Evolutionary conservation across 2,888 invertebrate species (phyloP).

Genomic region (Labia minor): DNA sequence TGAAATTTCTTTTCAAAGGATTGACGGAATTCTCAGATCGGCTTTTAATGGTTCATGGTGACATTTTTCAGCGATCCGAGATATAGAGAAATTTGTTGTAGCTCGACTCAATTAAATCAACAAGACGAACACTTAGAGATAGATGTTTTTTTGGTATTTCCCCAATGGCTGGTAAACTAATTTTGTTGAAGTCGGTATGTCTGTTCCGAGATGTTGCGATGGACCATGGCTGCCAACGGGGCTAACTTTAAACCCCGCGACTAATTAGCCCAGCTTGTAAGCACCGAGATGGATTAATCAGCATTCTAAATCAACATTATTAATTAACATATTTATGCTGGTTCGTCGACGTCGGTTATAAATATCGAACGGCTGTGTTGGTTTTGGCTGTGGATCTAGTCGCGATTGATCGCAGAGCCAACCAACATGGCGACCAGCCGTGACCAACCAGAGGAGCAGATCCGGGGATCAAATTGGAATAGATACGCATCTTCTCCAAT

Average conservation of each 20-base stretch:
- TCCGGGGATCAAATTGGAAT: too few relatives aligned
- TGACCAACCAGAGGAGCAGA: not conserved
- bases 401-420: not conserved
- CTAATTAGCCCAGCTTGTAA: conserved; percentile 2
- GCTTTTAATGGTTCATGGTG: too few relatives aligned
- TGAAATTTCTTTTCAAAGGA: too few relatives aligned
- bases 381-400: not conserved
- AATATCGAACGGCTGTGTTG: not conserved
- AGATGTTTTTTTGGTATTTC: too few relatives aligned
- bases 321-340: conserved; percentile 8
- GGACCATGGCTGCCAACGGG: not conserved
- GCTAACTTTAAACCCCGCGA: not conserved
- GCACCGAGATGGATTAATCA: conserved; percentile 8
- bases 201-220: not conserved
- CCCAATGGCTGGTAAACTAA: too few relatives aligned
- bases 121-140: too few relatives aligned
- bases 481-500: too few relatives aligned
- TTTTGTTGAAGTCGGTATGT: too few relatives aligned
- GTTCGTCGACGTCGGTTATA: conserved; percentile 7
- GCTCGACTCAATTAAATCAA: too few relatives aligned
- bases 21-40: too few relatives aligned
- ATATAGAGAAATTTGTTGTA: too few relatives aligned
- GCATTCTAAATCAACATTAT: conserved; percentile 13
- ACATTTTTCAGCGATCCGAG: too few relatives aligned
- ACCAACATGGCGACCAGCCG: not conserved